Conservation (phyloP, 2,888 invertebrate species). For the Mantis religiosa region DNA sequence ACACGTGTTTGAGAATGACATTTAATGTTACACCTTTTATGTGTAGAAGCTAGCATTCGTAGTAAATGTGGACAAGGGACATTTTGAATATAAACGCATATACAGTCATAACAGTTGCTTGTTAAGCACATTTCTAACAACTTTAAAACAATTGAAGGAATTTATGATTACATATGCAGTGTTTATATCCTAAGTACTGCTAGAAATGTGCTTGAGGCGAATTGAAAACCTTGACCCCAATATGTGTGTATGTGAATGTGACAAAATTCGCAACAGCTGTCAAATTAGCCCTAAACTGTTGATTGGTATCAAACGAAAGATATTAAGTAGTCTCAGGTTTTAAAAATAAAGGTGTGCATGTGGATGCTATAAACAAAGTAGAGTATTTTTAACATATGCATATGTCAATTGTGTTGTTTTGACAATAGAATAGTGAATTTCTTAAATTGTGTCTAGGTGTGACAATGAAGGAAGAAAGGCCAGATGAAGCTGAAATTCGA, state of each 20-base stretch:
- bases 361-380: neutral
- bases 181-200: neutral
- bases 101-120: neutral
- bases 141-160: neutral
- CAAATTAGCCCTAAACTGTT: neutral
- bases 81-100: neutral
- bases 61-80: neutral
- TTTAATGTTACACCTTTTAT: neutral
- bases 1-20: neutral
- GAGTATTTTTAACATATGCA: neutral
- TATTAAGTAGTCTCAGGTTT: neutral
- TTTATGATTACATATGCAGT: neutral
- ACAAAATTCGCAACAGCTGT: neutral
- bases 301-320: neutral
- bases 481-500: conserved; percentile 82
- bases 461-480: conserved; percentile 67
- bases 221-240: conserved; percentile 1
- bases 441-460: conserved; percentile 17
- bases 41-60: neutral
- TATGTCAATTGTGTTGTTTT: neutral
- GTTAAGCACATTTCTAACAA: neutral
- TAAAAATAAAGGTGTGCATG: neutral
- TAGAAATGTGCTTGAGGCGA: neutral
- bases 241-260: neutral
- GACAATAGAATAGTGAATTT: neutral